phyloP scores from a whole-genome alignment of 2,113 vertebrate species.

The Nanorana parkeri region DNA sequence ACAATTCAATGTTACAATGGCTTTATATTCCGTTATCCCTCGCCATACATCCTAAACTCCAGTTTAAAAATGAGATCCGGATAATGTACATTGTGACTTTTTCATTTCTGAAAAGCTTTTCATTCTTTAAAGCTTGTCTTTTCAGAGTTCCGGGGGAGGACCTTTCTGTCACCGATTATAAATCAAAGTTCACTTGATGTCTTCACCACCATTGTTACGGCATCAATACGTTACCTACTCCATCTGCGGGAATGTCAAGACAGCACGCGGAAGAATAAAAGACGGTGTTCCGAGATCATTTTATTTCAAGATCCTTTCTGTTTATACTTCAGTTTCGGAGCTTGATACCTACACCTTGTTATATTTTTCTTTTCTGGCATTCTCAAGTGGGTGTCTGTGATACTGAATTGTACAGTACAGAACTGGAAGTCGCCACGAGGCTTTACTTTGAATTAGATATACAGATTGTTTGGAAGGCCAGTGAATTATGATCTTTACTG shows the following conservation, averaged over 20 bases:
- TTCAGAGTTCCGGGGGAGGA: constrained; percentile 30
- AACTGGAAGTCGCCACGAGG: no score
- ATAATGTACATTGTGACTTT: constrained; percentile 32
- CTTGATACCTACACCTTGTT: no score
- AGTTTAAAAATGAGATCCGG: constrained; percentile 4
- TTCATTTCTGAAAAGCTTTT: constrained; percentile 35
- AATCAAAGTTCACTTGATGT: constrained; percentile 40
- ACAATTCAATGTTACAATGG: constrained; percentile 37
- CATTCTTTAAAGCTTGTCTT: constrained; percentile 33
- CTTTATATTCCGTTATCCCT: constrained; percentile 38
- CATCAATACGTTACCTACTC: constrained; percentile 22
- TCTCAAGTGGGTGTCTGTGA: no score
- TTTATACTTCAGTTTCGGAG: neutral
- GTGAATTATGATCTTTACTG: no score
- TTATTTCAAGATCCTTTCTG: neutral
- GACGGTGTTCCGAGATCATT: neutral
- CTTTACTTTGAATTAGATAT: no score
- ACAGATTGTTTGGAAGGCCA: no score
- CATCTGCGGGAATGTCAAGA: constrained; percentile 13
- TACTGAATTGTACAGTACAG: no score
- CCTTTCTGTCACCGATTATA: constrained; percentile 32
- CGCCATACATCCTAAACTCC: constrained; percentile 27
- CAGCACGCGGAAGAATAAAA: constrained; percentile 8
- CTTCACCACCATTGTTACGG: constrained; percentile 25
- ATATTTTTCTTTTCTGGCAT: no score